These are phyloP conservation scores for Ditylenchus dipsaci DNA, from an alignment of 1,140 invertebrate species.

Conservation along the genomic window DNA sequence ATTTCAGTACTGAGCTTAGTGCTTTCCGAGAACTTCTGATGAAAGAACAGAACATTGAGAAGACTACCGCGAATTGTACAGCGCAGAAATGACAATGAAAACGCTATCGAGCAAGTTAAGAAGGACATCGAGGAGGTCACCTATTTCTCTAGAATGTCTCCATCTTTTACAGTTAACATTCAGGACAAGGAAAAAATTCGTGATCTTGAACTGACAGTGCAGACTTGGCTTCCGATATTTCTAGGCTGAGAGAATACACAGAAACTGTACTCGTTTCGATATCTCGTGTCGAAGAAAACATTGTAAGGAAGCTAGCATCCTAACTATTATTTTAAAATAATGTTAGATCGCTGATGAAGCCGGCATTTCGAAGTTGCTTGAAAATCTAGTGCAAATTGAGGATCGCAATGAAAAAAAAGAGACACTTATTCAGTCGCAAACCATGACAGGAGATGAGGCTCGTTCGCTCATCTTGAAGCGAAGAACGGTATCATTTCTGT, in stretches of 20 bases:
- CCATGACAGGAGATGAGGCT: neutral
- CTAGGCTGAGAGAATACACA: neutral
- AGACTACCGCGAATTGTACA: neutral
- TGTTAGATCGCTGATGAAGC: neutral
- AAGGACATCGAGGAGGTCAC: neutral
- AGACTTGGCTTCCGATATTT: neutral
- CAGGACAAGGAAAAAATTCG: neutral
- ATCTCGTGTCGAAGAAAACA: neutral
- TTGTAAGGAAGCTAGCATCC: neutral
- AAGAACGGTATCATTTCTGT: neutral
- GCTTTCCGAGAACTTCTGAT: neutral
- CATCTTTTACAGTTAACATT: neutral
- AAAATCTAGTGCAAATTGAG: neutral
- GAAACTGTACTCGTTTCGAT: neutral
- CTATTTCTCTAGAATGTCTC: neutral
- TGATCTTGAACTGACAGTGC: neutral
- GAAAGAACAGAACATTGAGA: neutral
- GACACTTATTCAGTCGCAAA: neutral
- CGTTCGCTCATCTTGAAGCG: neutral
- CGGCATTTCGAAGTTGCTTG: neutral
- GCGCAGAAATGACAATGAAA: neutral
- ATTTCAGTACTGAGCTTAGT: neutral
- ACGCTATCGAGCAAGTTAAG: neutral
- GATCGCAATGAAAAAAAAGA: neutral
- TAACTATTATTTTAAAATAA: neutral